phyloP scores from a whole-genome alignment of 2,888 invertebrate species.

The Beris morrisii region DNA sequence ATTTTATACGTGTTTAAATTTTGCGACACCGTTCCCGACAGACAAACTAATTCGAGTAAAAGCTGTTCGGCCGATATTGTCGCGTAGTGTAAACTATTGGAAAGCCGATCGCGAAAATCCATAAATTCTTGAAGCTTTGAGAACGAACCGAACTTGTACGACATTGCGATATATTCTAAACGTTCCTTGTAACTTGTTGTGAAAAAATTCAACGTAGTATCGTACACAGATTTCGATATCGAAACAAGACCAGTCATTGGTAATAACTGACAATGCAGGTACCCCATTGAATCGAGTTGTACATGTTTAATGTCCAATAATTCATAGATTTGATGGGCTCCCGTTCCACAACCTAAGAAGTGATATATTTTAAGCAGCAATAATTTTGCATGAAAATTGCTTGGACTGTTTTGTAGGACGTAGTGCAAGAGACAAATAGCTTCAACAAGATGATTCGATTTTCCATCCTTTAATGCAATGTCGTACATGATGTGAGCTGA shows the following conservation, averaged over 20 bases:
- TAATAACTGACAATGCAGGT: slow-evolving; percentile 76
- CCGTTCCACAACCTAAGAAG: slow-evolving; percentile 69
- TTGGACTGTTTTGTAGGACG: slow-evolving; percentile 74
- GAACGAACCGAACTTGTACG: slow-evolving; percentile 94
- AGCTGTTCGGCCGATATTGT: slow-evolving; percentile 68
- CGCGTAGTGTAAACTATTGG: slow-evolving; percentile 78
- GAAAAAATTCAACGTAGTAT: slow-evolving; percentile 82
- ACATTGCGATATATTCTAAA: slow-evolving; percentile 86
- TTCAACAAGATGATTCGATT: slow-evolving; percentile 62
- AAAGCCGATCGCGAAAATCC: slow-evolving; percentile 77
- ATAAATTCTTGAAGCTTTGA: slow-evolving; percentile 89
- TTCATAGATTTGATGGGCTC: slow-evolving; percentile 74
- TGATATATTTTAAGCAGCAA: slow-evolving; percentile 81
- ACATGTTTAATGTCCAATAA: slow-evolving; percentile 89
- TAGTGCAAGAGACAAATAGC: slow-evolving; percentile 73
- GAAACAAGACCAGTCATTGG: slow-evolving; percentile 72
- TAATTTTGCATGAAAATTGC: slow-evolving; percentile 88
- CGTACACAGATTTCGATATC: slow-evolving; percentile 69
- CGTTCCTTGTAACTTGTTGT: slow-evolving; percentile 87
- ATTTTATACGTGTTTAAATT: slow-evolving; percentile 60
- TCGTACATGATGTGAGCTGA: slow-evolving; percentile 57
- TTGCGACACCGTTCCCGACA: slow-evolving; percentile 51
- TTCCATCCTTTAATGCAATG: slow-evolving; percentile 59
- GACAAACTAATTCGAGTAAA: slow-evolving; percentile 66
- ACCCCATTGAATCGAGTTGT: slow-evolving; percentile 89